These are phyloP conservation scores for Sterna hirundo DNA, from an alignment of 2,113 vertebrate genomes.

Conservation along the genomic window DNA sequence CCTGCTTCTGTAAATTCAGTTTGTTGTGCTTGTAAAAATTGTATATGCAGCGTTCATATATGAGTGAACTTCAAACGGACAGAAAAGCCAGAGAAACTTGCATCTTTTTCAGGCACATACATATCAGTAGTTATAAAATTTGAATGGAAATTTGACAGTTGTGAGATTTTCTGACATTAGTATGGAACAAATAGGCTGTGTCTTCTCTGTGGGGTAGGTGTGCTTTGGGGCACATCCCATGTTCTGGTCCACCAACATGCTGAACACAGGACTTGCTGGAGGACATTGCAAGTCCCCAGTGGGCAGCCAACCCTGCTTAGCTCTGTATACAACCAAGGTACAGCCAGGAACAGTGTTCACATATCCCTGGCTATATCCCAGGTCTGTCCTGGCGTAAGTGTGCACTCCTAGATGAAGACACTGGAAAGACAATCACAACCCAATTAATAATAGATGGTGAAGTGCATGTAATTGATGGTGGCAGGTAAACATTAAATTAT, in stretches of 20 bases:
- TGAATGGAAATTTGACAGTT: not conserved
- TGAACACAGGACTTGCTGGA: not conserved
- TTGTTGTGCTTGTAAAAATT: not conserved
- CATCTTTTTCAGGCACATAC: not conserved
- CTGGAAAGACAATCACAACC: not conserved
- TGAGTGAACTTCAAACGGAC: not conserved
- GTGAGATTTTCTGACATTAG: not conserved
- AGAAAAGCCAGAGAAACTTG: not conserved
- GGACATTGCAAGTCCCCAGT: accelerated
- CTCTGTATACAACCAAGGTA: not conserved
- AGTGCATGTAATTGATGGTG: not conserved
- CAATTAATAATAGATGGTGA: not conserved
- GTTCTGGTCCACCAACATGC: not conserved
- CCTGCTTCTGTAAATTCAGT: not conserved
- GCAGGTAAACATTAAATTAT: not conserved
- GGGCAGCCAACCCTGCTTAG: not conserved
- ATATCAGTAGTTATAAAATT: not conserved
- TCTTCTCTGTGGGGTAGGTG: not conserved
- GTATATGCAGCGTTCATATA: not conserved
- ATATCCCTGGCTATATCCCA: not conserved
- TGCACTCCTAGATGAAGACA: not conserved
- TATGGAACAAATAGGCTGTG: not conserved
- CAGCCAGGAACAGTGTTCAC: not conserved
- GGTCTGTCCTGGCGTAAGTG: too few species aligned
- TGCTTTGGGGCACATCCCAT: not conserved